These are phyloP conservation scores for Acleris cristana DNA, from an alignment of 2,888 invertebrate species.

Conservation along the genomic window DNA sequence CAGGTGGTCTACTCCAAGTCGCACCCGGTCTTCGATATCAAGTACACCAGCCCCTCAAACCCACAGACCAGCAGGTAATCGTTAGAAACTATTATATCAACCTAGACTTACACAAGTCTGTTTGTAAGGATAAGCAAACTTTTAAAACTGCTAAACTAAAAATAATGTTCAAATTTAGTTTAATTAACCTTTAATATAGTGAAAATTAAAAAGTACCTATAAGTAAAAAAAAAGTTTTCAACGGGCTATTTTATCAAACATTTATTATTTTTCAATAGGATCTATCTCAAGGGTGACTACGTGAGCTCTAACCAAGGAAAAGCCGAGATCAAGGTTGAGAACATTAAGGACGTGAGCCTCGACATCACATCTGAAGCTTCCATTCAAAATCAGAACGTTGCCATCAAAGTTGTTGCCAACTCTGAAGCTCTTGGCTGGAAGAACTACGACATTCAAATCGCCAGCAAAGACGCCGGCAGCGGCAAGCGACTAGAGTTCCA, in stretches of 20 bases:
- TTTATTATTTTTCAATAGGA: slow-evolving; percentile 47
- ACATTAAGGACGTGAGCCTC: slow-evolving; percentile 79
- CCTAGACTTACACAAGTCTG: too few relatives aligned
- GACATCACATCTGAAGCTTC: slow-evolving; percentile 82
- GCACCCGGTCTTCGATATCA: slow-evolving; percentile 83
- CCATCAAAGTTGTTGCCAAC: slow-evolving; percentile 84
- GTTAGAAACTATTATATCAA: too few relatives aligned
- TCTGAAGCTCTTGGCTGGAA: slow-evolving; percentile 86
- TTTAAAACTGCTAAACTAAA: too few relatives aligned
- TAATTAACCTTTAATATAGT: too few relatives aligned
- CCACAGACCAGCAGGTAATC: slow-evolving; percentile 62
- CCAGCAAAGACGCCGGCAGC: slow-evolving; percentile 84
- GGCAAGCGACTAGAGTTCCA: slow-evolving; percentile 86
- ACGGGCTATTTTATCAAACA: too few relatives aligned
- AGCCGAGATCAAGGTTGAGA: slow-evolving; percentile 80
- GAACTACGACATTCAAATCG: slow-evolving; percentile 85
- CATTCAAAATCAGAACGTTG: slow-evolving; percentile 86
- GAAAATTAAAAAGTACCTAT: too few relatives aligned
- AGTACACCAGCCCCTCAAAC: slow-evolving; percentile 78
- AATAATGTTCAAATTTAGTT: too few relatives aligned
- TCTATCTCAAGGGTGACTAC: slow-evolving; percentile 65
- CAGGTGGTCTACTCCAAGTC: slow-evolving; percentile 80
- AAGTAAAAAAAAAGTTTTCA: too few relatives aligned
- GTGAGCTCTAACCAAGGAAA: slow-evolving; percentile 84
- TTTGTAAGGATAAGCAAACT: too few relatives aligned